These are phyloP conservation scores for Dryobota labecula DNA, from an alignment of 2,888 invertebrate species.

Conservation along the genomic window DNA sequence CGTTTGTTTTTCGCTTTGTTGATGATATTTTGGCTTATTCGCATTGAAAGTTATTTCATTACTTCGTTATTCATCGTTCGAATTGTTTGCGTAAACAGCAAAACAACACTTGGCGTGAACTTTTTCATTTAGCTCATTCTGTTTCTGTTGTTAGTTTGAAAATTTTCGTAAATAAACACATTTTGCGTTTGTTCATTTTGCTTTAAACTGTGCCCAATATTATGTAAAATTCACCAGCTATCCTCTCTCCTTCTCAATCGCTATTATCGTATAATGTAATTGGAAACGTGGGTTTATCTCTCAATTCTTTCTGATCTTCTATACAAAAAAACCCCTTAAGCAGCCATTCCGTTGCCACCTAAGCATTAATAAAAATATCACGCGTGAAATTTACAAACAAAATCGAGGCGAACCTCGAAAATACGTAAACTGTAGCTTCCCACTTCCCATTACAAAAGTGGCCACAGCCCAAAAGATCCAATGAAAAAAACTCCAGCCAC, in stretches of 20 bases:
- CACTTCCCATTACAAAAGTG: slow-evolving; percentile 65
- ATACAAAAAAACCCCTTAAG: slow-evolving; percentile 32
- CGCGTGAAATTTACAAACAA: slow-evolving; percentile 49
- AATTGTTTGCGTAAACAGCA: slow-evolving; percentile 81
- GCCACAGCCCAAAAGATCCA: slow-evolving; percentile 62
- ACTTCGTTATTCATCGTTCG: slow-evolving; percentile 77
- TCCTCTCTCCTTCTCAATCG: background rate
- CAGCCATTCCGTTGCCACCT: slow-evolving; percentile 14
- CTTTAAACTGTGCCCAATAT: background rate
- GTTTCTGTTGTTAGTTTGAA: slow-evolving; percentile 61
- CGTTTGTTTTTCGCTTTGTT: slow-evolving; percentile 81
- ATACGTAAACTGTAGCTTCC: slow-evolving; percentile 63
- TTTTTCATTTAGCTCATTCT: slow-evolving; percentile 66
- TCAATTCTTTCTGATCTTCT: slow-evolving; percentile 27
- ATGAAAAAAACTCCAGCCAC: slow-evolving; percentile 63
- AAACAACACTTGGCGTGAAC: slow-evolving; percentile 69
- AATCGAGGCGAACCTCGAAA: slow-evolving; percentile 56
- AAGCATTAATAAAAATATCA: slow-evolving; percentile 48
- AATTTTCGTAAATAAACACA: slow-evolving; percentile 54
- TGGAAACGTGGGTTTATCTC: slow-evolving; percentile 27
- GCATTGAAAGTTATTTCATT: slow-evolving; percentile 79
- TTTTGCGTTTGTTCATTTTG: background rate
- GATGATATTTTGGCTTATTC: slow-evolving; percentile 80
- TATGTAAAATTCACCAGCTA: slow-evolving; percentile 10
- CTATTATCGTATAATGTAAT: slow-evolving; percentile 31